phyloP scores from a whole-genome alignment of 2,888 invertebrate genomes.

The Phytoseiulus persimilis region DNA sequence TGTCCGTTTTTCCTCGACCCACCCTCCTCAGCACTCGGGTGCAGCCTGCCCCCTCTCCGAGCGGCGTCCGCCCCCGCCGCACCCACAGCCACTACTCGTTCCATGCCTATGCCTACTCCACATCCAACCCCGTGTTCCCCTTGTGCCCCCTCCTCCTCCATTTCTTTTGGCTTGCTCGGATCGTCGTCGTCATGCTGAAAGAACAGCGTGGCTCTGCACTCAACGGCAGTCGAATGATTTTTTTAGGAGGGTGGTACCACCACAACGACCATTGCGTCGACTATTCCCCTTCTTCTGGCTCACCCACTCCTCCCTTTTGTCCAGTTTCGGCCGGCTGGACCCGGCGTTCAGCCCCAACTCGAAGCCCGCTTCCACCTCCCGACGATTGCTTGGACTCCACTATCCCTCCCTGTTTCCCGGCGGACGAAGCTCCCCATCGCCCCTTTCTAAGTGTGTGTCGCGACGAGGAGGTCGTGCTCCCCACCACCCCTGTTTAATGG shows the following conservation, averaged over 20 bases:
- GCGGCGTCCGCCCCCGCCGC: not conserved
- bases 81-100: not conserved
- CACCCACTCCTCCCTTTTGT: not conserved
- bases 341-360: not conserved
- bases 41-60: not conserved
- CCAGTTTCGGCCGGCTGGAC: not conserved
- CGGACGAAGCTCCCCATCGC: not conserved
- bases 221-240: not conserved
- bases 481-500: not conserved
- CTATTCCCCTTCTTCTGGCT: not conserved
- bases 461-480: not conserved
- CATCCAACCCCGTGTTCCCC: not conserved
- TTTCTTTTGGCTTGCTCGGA: not conserved
- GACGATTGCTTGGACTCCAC: not conserved
- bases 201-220: not conserved
- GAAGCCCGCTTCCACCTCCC: not conserved
- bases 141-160: not conserved
- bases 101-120: not conserved
- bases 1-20: not conserved
- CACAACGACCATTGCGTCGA: not conserved
- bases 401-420: not conserved
- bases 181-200: not conserved
- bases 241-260: not conserved
- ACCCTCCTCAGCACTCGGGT: not conserved
- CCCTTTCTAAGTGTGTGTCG: not conserved